Base-by-base conservation (phyloP, 2,888 invertebrate species). In the Tiphia femorata region DNA sequence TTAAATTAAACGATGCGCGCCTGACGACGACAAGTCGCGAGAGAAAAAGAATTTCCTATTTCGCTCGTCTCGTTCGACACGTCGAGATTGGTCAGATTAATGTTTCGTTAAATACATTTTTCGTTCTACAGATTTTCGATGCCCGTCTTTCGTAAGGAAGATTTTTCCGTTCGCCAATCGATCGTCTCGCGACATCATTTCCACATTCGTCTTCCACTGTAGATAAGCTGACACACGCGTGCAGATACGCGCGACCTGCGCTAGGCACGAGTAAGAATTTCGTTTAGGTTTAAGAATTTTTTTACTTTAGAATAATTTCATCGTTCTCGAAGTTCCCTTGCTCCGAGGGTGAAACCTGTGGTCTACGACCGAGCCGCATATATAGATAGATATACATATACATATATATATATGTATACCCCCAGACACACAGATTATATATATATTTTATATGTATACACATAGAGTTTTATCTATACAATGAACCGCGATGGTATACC, bases 121-220 rank as follows among this genome's bases (percentile, higher is more conserved):
- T 20, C 38, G 12, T 33, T 14, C 33, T 33, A 38, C 14, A 10
- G 14, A 8, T 10, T 10, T 10, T 27, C 14, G 33, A 33, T 33
- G 14, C 5, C 19, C 8, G 38, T 38, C 20, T 10, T 5, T 17
- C 19, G 14, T 19, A 38, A 19, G 2, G 17, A 5, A 4, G 10
- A 33, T 33, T 6, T 16, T 8, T 16, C 19, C n/a, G n/a, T n/a
- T n/a, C n/a, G 49, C 40, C 50, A 46, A 46, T 17, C 33, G 21
- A 40, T 41, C 43, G 44, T 41, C 43, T 42, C 41, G 40, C 51
- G 58, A 44, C n/a, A n/a, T n/a, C n/a, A n/a, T n/a, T n/a, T n/a
- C 59, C 58, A 58, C 58, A 60, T 62, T 65, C 59, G 73, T 73
- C 72, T 72, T 72, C 72, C 71, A 71, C n/a, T 71, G 58, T 68